These are phyloP conservation scores for Cryptomyrus ogoouensis DNA, from an alignment of 2,113 vertebrate genomes.

Conservation along the genomic window DNA sequence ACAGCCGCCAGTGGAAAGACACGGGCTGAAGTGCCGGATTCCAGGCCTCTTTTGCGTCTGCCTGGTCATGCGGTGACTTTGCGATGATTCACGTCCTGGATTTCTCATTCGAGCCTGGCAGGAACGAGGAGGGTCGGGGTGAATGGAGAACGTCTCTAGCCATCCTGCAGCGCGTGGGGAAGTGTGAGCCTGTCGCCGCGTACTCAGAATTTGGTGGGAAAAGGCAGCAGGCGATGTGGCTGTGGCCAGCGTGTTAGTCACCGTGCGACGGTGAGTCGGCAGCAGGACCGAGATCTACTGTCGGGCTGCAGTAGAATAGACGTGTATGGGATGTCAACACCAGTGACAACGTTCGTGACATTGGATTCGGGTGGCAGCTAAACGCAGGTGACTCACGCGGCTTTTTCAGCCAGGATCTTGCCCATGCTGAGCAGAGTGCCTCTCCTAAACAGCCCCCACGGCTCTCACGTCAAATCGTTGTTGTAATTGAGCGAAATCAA, in stretches of 20 bases:
- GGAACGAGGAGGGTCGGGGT: neutral
- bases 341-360: neutral
- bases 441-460: neutral
- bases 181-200: neutral
- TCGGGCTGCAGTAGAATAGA: neutral
- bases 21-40: neutral
- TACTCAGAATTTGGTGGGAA: neutral
- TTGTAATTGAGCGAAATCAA: constrained; percentile 19
- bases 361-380: neutral
- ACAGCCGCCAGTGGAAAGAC: neutral
- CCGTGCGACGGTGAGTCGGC: neutral
- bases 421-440: neutral
- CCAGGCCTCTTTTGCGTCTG: neutral
- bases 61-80: neutral
- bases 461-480: constrained; percentile 6
- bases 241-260: neutral
- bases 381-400: neutral
- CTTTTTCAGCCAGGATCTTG: neutral
- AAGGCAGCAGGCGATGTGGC: neutral
- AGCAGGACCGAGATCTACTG: neutral
- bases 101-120: neutral
- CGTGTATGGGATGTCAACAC: neutral
- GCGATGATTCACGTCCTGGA: neutral
- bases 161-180: neutral
- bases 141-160: neutral